Base-by-base conservation (phyloP, 2,888 invertebrate genomes). In the Acronicta leporina region DNA sequence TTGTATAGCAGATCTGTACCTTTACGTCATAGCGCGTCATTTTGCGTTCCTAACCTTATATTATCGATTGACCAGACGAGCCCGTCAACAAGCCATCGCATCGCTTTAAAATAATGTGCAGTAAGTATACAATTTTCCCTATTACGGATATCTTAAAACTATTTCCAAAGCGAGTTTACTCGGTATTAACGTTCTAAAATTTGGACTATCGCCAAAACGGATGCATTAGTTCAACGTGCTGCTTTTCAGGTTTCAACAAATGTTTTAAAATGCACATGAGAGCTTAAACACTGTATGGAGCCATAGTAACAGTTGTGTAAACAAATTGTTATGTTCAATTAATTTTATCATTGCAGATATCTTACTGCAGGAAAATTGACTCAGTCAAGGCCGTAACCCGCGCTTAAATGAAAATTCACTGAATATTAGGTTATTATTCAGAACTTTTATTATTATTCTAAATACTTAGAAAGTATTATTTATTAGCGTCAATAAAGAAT, bases 161-260 rank as follows among this genome's bases (percentile, higher is more conserved):
- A 20, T 57, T 46, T 58, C 42, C 33, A 42, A 30, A 60, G 46
- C 47, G 25, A 51, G 46, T 66, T 50, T 41, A 30, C 42, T 47
- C 5, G 0, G 30, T 14, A 33, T 52, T 46, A 52, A 35, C 42
- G 52, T 35, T 43, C 38, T 48, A 16, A 45, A 54, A 42, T 8
- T 73, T 73, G 73, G 69, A 51, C 5, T 30, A 33, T 52, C 11
- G 52, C 73, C 68, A 68, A 61, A 45, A 27, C 3, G 48, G 41
- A 35, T 49, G 41, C 46, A 38, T 43, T 33, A 8, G 44, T 70
- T 38, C 42, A 65, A 45, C 40, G 40, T 43, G 49, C 43, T 25
- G 25, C 44, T 45, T 41, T 60, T 53, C 30, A 42, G 11, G 14
- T 54, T 51, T 42, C 30, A 50, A 41, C 51, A 71, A 54, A 41